Evolutionary conservation across 2,113 vertebrate species (phyloP).

Genomic region (Empidonax traillii): DNA sequence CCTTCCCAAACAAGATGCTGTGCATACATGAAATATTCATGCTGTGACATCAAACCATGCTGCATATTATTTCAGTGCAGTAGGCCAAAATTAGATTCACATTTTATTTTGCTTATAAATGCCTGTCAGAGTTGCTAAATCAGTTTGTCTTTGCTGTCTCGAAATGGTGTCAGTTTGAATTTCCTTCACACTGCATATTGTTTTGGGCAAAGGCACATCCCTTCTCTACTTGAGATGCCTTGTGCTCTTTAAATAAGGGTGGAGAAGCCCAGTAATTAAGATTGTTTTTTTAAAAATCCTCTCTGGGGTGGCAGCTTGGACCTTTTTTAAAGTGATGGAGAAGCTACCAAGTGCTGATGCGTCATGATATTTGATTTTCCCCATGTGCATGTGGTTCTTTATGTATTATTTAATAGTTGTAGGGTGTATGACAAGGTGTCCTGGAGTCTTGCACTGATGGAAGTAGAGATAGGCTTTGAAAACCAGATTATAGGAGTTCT

Average conservation of each 20-base stretch:
- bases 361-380: not conserved
- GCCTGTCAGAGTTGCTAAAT: slow-evolving; percentile 59
- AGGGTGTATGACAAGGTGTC: rapidly evolving
- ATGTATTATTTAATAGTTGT: not conserved
- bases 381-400: rapidly evolving
- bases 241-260: not conserved
- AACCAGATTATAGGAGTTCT: not conserved
- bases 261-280: not conserved
- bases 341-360: not conserved
- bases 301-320: not conserved
- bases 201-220: slow-evolving; percentile 13
- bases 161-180: slow-evolving; percentile 35
- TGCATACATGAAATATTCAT: slow-evolving; percentile 61
- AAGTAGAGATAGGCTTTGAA: not conserved
- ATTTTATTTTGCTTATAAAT: slow-evolving; percentile 64
- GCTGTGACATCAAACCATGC: slow-evolving; percentile 25
- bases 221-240: not conserved
- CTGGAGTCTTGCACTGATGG: not conserved
- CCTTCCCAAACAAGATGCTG: not conserved
- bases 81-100: slow-evolving; percentile 46
- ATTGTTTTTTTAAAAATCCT: not conserved
- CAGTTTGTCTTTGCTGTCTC: slow-evolving; percentile 38
- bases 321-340: not conserved
- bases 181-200: slow-evolving; percentile 11
- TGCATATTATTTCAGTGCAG: slow-evolving; percentile 19